Base-by-base conservation (phyloP, 2,888 invertebrate genomes). In the Harpalus rubripes region DNA sequence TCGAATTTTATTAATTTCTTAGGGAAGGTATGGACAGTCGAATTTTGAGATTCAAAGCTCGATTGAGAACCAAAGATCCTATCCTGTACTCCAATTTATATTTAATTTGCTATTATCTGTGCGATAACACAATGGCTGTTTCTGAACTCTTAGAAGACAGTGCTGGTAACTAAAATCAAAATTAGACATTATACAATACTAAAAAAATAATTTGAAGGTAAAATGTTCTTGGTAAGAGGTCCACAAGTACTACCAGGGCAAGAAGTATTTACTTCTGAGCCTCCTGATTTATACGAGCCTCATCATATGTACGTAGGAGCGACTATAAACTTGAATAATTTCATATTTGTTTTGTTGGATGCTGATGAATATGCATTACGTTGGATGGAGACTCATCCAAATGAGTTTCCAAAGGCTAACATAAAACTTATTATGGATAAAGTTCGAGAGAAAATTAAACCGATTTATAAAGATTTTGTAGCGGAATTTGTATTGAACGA, bases 291-390 rank as follows among this genome's bases (percentile, higher is more conserved):
- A 87, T 98, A 96, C 90, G 94, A 94, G 0, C 94, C 96, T 6
- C 93, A 94, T 87, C 95, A 98, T 90, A 96, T 98, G 92, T 97
- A 95, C 92, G 93, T 98, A 22, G 98, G 98, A 1, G 95, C 96
- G 22, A 94, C 93, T 65, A 88, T 98, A 65, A 94, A 95, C 59
- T 93, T 98, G 16, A 95, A 96, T 89, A 94, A 95, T 87, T 97
- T 96, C 88, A 91, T 94, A 72, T 98, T 98, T 90, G 92, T 95
- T 74, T 92, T 98, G 41, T 92, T 94, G 0, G 95, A 95, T 1
- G 97, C 97, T 0, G 98, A 98, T 90, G 96, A 96, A 88, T 98
- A 96, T 89, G 96, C 97, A 0, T 91, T 98, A 78, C 93, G 95
- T 63, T 98, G 96, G 89, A 95, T 98, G 97, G 98, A 98, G 90